Percentiles rank a stretch among this genome's conserved stretches.
phyloP scores from a whole-genome alignment of 2,113 vertebrate species.

The Suncus etruscus region DNA sequence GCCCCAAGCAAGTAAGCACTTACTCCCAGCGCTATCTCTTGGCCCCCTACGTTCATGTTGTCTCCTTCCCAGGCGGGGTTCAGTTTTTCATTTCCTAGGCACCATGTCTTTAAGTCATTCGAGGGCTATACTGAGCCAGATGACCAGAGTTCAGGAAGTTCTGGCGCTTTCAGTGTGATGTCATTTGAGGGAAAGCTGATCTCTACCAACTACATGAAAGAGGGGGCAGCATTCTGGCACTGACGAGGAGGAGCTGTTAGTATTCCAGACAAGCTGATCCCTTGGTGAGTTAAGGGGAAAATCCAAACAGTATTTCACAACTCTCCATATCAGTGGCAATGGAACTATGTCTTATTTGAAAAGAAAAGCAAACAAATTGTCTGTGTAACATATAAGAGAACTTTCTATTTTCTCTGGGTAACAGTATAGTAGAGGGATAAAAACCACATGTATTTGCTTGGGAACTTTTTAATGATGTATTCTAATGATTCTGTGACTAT shows the following conservation, averaged over 20 bases:
- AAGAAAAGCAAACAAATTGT: neutral
- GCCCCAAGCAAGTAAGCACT: too few species aligned
- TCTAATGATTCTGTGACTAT: neutral
- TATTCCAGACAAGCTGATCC: neutral
- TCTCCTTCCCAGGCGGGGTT: too few species aligned
- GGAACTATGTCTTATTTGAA: slow-evolving; percentile 7
- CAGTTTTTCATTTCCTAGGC: neutral
- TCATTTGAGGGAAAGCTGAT: neutral
- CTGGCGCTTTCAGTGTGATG: neutral
- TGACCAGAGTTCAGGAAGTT: too few species aligned
- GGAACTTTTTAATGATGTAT: neutral
- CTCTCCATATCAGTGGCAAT: neutral
- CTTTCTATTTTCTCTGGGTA: neutral
- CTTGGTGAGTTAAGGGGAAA: neutral
- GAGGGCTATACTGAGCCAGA: too few species aligned
- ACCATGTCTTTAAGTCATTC: neutral
- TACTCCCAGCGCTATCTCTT: too few species aligned
- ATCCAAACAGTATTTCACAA: neutral
- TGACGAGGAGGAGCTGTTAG: neutral
- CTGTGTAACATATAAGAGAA: neutral
- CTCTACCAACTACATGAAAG: neutral
- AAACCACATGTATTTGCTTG: neutral
- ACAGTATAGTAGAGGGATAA: neutral
- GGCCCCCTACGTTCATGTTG: too few species aligned
- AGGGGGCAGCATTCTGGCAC: neutral